Evolutionary conservation across 1,140 invertebrate genomes (phyloP).

Genomic region (Trichonephila clavipes): DNA sequence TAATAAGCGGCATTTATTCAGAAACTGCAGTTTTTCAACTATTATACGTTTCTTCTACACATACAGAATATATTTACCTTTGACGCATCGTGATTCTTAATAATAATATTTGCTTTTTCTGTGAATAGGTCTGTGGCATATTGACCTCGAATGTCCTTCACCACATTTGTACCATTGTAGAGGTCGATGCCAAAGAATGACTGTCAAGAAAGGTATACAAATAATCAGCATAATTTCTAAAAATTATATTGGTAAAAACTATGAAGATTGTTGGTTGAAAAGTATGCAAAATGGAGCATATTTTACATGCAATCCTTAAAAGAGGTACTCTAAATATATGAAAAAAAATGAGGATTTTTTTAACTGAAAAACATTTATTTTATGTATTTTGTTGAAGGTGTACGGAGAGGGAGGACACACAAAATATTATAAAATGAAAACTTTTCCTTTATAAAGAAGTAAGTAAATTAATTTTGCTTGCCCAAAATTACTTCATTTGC

Average conservation of each 20-base stretch:
- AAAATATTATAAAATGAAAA: too few relatives aligned
- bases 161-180: background rate
- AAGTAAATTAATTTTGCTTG: too few relatives aligned
- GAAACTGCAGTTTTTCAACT: too few relatives aligned
- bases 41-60: background rate
- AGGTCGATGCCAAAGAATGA: background rate
- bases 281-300: too few relatives aligned
- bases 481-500: too few relatives aligned
- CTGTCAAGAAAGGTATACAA: background rate
- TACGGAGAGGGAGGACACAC: too few relatives aligned
- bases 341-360: background rate
- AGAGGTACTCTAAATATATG: too few relatives aligned
- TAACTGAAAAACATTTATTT: background rate
- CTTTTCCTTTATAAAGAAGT: background rate
- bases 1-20: too few relatives aligned
- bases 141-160: conserved; percentile 61
- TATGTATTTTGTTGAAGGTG: background rate
- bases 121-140: conserved; percentile 81
- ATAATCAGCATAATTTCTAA: too few relatives aligned
- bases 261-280: too few relatives aligned
- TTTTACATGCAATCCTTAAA: too few relatives aligned
- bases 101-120: conserved; percentile 79
- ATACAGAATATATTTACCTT: conserved; percentile 78
- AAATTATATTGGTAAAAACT: conserved; percentile 44
- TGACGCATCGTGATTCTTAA: conserved; percentile 80